Evolutionary conservation across 2,888 invertebrate species (phyloP), one percentile per base, ranked within the genome.

Genomic region (Agrenia bidenticulata): DNA sequence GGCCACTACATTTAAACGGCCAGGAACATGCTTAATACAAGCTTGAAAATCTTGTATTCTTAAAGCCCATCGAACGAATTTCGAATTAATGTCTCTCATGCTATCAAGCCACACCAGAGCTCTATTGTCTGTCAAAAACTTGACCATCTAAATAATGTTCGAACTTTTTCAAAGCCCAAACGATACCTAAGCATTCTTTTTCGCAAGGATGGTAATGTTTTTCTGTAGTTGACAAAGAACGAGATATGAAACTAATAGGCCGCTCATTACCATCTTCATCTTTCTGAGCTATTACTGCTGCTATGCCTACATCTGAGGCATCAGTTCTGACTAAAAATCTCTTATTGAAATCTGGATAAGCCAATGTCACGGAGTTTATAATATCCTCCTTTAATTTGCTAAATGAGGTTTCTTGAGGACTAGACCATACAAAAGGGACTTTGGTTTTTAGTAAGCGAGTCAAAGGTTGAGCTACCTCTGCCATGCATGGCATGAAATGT

Each of bases 401-500:
- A 51, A 74, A 74, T 0, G 69, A 53, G 1, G 2, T 41, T 13
- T 57, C 42, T 11, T 42, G 51, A 19, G 23, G 39, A 17, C 15
- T 17, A 0, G 57, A 41, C 73, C 73, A 73, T 0, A 32, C 0
- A 26, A 73, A 74, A 19, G 51, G 63, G 53, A 26, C 73, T 61
- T 45, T 63, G 60, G n/a, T 60, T 59, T 17, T 67, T 17, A 32
- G 27, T 9, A 66, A 21, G 1, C 17, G 26, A 50, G 56, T 32
- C 0, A 76, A 39, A 0, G 72, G 72, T 9, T 42, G n/a, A 0
- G 70, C 70, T 9, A 64, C 42, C 2, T 41, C 37, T 7, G 73
- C 32, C 58, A 73, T 69, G 11, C 64, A 45, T 13, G 53, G 37
- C 5, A 76, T 64, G 37, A 72, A 76, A 26, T 66, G 61, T 2